Conservation (phyloP, 2,797 vertebrate species). For the Eptatretus atami region DNA sequence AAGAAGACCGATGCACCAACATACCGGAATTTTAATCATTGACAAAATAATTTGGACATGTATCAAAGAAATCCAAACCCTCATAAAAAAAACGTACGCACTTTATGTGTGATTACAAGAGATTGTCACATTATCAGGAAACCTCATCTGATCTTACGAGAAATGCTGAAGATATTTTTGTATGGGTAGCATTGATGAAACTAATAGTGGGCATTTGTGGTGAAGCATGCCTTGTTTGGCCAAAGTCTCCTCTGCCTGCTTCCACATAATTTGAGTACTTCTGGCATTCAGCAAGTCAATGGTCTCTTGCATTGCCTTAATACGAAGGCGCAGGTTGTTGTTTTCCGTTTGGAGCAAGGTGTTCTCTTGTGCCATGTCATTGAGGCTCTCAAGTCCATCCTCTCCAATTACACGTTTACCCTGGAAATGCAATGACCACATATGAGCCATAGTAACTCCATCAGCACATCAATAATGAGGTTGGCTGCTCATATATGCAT, state of each 20-base stretch:
- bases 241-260: conserved; percentile 47
- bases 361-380: conserved; percentile 59
- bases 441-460: no score
- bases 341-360: conserved; percentile 65
- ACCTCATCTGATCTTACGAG: no score
- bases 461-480: not conserved
- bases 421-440: conserved; percentile 14
- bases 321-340: conserved; percentile 35
- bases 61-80: no score
- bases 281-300: conserved; percentile 63
- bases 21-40: no score
- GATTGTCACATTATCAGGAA: no score
- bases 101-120: no score
- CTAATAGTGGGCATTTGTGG: no score
- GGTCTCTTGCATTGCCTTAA: conserved; percentile 93
- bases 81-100: no score
- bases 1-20: no score
- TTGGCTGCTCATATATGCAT: not conserved
- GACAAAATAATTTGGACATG: no score
- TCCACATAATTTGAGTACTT: conserved; percentile 58
- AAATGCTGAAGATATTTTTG: no score
- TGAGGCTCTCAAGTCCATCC: conserved; percentile 45
- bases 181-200: no score
- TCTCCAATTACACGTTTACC: conserved; percentile 57
- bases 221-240: conserved; percentile 37